Percentiles rank a stretch among this genome's conserved stretches.
Evolutionary conservation across 2,113 vertebrate genomes (phyloP).

Genomic region (Hippocampus comes): DNA sequence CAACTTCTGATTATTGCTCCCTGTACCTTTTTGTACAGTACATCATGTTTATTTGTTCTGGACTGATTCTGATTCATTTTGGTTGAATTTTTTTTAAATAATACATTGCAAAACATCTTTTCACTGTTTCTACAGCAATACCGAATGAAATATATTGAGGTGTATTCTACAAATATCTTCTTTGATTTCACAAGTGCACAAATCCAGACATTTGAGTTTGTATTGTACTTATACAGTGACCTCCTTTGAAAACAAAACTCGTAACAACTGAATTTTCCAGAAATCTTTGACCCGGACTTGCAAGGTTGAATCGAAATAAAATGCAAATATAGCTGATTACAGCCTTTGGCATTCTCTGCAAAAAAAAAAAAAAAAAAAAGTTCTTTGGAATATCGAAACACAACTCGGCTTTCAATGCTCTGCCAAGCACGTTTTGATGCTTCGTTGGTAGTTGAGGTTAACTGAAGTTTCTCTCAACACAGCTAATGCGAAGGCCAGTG

Average conservation of each 20-base stretch:
- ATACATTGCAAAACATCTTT: no score
- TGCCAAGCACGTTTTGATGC: slow-evolving; percentile 23
- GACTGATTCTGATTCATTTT: no score
- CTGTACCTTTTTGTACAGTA: no score
- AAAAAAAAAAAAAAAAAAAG: neutral
- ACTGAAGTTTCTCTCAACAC: slow-evolving; percentile 55
- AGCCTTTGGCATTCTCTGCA: slow-evolving; percentile 3
- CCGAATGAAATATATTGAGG: no score
- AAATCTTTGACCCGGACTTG: slow-evolving; percentile 3
- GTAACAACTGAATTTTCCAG: slow-evolving; percentile 6
- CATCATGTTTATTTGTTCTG: no score
- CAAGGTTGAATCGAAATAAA: slow-evolving; percentile 18
- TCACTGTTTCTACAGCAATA: no score
- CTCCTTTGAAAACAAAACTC: no score
- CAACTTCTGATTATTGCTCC: no score
- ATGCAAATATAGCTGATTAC: slow-evolving; percentile 20
- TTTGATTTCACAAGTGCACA: no score
- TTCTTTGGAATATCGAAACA: slow-evolving; percentile 15
- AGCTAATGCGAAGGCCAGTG: slow-evolving; percentile 55
- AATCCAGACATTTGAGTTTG: neutral
- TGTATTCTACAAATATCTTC: no score
- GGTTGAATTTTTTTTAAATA: no score
- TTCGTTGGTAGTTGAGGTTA: slow-evolving; percentile 51
- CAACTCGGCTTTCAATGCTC: slow-evolving; percentile 5
- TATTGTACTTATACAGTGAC: no score